phyloP scores from a whole-genome alignment of 2,888 invertebrate genomes.

The Agrilus mali region DNA sequence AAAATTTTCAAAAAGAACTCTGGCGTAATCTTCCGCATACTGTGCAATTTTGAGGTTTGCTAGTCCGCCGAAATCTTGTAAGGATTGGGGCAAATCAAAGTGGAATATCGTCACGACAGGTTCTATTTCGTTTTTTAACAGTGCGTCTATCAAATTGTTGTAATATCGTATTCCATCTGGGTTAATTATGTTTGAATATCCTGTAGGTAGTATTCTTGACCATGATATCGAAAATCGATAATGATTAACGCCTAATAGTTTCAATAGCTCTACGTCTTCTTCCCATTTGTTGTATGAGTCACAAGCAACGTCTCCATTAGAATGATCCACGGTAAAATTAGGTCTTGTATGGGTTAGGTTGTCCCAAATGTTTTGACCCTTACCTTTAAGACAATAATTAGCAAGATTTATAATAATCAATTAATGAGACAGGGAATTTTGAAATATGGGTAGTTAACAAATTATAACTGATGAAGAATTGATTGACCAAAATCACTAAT shows the following conservation, averaged over 20 bases:
- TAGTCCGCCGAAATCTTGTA: slow-evolving; percentile 51
- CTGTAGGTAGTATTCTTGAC: slow-evolving; percentile 49
- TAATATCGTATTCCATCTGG: slow-evolving; percentile 50
- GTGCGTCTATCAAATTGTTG: slow-evolving; percentile 42
- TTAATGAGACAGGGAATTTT: too few species aligned
- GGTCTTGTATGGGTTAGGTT: slow-evolving; percentile 30
- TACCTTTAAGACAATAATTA: slow-evolving; percentile 27
- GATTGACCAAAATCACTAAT: too few species aligned
- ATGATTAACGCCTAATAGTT: slow-evolving; percentile 26
- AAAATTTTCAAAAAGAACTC: slow-evolving; percentile 31
- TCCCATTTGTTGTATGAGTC: slow-evolving; percentile 22
- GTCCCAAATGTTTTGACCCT: slow-evolving; percentile 42
- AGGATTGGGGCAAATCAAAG: slow-evolving; percentile 48
- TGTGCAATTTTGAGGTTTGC: slow-evolving; percentile 41
- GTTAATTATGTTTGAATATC: slow-evolving; percentile 42
- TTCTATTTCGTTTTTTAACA: slow-evolving; percentile 38
- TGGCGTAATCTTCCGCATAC: slow-evolving; percentile 48
- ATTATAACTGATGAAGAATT: too few species aligned
- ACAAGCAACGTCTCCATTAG: slow-evolving; percentile 22
- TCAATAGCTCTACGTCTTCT: slow-evolving; percentile 18
- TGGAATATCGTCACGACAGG: slow-evolving; percentile 52
- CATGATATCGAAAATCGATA: slow-evolving; percentile 48
- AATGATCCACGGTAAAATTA: slow-evolving; percentile 16
- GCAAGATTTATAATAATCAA: too few species aligned
- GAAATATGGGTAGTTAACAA: too few species aligned